Evolutionary conservation across 2,888 invertebrate species (phyloP).

Genomic region (Lasioglossum marginatum): DNA sequence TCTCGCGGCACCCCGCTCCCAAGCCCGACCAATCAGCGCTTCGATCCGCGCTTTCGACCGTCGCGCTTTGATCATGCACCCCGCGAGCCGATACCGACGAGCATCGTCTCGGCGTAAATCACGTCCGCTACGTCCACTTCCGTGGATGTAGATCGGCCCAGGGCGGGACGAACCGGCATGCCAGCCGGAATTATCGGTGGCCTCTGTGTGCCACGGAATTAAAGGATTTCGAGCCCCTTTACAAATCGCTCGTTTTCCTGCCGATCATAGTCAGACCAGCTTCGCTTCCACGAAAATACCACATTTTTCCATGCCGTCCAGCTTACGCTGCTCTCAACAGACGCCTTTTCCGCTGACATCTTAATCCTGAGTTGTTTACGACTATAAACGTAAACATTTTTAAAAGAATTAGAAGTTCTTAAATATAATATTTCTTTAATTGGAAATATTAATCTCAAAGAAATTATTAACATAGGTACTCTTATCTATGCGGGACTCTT

Average conservation of each 20-base stretch:
- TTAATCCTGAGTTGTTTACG: no score
- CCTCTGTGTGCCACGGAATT: slow-evolving; percentile 30
- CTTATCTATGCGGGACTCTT: no score
- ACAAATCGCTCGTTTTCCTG: background rate
- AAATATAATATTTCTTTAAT: no score
- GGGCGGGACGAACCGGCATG: background rate
- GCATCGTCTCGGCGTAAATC: slow-evolving; percentile 59
- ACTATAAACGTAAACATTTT: no score
- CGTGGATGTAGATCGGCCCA: slow-evolving; percentile 33
- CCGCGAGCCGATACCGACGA: slow-evolving; percentile 56
- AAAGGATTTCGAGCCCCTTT: slow-evolving; percentile 36
- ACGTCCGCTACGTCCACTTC: slow-evolving; percentile 38
- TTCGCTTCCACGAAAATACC: background rate
- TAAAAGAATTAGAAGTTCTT: no score
- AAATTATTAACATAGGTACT: no score
- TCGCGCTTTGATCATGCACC: slow-evolving; percentile 70
- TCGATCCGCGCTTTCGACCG: slow-evolving; percentile 73
- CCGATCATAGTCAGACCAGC: background rate
- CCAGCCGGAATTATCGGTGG: slow-evolving; percentile 39
- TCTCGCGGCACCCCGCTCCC: slow-evolving; percentile 71
- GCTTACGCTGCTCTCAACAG: no score
- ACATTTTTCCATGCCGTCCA: background rate
- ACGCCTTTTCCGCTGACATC: no score
- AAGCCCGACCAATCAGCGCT: slow-evolving; percentile 69
- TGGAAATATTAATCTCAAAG: no score